Base-by-base conservation (phyloP, 2,113 vertebrate genomes). In the Sturnira hondurensis region DNA sequence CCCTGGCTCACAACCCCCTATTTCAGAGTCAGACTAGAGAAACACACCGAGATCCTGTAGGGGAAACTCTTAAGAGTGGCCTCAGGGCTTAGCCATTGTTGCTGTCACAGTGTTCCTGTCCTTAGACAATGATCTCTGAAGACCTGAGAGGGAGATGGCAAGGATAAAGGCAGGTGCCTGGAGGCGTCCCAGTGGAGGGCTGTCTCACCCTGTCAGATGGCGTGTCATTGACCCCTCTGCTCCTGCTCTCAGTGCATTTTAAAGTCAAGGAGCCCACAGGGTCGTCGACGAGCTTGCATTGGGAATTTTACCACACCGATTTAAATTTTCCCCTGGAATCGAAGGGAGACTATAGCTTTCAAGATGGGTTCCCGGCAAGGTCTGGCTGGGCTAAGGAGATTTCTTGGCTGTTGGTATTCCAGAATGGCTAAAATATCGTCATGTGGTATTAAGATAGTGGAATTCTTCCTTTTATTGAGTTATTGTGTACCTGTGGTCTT, bases 141-240 rank as follows among this genome's bases (percentile, higher is more conserved):
- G 22, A 3, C 38, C 19, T 73, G 3, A 22, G 26, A 63, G 20
- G 22, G 6, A 17, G 15, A 2, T 0, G 2, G 6, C 6, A 1
- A 14, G 28, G 14, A 52, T 24, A 1, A 19, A 84, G 71, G 22
- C 76, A 26, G 45, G 43, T 73, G 26, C 15, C 26, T 3, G 14
- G 14, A 4, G 76, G 16, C 50, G 4, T 11, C 17, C 26, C 12
- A 1, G 73, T 4, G 38, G 45, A 63, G 56, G 80, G 38, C 28
- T 83, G 38, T 31, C 24, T 70, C 3, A 2, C 38, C 10, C 28
- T 33, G 28, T 2, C 11, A 5, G 14, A 52, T 26, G 65, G 52
- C 17, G 3, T 24, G 24, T 63, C 7, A 0, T 17, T 54, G 36
- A 10, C 43, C 17, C 26, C 16, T 47, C 2, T 31, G 7, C 24